A percentile compares a stretch with the other conserved stretches of the same genome.
Evolutionary conservation across 2,113 vertebrate genomes (phyloP).

Genomic region (Ciconia boyciana): DNA sequence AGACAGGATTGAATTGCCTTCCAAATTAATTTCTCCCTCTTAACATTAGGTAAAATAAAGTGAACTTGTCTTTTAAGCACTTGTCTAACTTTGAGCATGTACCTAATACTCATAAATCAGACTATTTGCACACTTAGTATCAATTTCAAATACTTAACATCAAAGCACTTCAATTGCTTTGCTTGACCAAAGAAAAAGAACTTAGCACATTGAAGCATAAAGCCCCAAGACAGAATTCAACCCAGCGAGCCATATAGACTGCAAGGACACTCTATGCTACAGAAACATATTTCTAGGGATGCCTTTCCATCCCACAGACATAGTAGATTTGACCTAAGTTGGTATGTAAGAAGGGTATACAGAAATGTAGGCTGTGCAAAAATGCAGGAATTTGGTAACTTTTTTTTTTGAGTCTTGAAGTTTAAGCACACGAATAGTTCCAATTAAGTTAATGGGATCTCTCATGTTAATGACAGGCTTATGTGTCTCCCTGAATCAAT

Average conservation of each 20-base stretch:
- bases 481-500: background rate
- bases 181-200: background rate
- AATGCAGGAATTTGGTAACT: background rate
- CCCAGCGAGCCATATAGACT: background rate
- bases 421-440: background rate
- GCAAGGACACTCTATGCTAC: background rate
- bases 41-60: background rate
- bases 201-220: background rate
- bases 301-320: background rate
- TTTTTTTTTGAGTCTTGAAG: background rate
- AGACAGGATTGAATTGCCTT: background rate
- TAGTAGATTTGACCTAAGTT: background rate
- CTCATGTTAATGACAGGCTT: slow-evolving; percentile 17
- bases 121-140: background rate
- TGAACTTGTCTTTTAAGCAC: background rate
- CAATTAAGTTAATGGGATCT: slow-evolving; percentile 27
- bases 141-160: background rate
- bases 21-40: background rate
- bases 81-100: background rate
- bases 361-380: background rate
- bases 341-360: background rate
- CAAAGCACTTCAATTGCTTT: background rate
- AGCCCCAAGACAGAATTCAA: background rate
- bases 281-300: background rate
- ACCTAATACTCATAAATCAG: background rate